A percentile compares a stretch with the other conserved stretches of the same genome.
Evolutionary conservation across 2,113 vertebrate species (phyloP).

Genomic region (Cavia aperea): DNA sequence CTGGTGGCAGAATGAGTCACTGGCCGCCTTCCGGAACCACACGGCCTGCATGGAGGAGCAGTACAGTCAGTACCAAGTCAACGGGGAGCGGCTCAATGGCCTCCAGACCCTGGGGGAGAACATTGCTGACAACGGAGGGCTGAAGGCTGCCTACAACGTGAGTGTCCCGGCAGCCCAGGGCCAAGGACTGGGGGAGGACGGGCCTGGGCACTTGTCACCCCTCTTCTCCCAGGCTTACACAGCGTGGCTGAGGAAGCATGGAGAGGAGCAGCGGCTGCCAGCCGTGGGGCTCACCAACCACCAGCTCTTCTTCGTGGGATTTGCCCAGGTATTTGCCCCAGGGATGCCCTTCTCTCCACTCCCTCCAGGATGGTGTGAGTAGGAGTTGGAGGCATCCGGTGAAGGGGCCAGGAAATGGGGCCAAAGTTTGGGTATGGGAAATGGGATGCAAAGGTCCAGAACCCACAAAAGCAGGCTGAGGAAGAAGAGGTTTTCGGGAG

Average conservation of each 20-base stretch:
- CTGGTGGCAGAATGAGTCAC: conserved; percentile 95
- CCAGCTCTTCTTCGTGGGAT: conserved; percentile 97
- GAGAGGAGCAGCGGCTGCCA: conserved; percentile 89
- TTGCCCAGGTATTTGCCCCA: conserved; percentile 86
- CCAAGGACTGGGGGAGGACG: neutral
- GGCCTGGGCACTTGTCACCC: neutral
- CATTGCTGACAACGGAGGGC: conserved; percentile 94
- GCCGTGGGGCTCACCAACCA: conserved; percentile 92
- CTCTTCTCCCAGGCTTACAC: conserved; percentile 84
- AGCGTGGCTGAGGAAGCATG: conserved; percentile 85
- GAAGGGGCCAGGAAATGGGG: neutral
- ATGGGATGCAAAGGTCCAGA: neutral
- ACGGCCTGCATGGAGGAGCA: conserved; percentile 94
- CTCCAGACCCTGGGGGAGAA: conserved; percentile 95
- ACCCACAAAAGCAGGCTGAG: neutral
- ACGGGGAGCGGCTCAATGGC: conserved; percentile 90
- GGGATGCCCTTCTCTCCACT: neutral
- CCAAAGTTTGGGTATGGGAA: neutral
- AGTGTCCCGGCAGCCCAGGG: conserved; percentile 51
- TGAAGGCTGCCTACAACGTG: conserved; percentile 95
- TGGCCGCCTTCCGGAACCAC: conserved; percentile 90
- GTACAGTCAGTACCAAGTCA: conserved; percentile 86
- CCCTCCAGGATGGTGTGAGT: neutral
- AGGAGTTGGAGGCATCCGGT: neutral
- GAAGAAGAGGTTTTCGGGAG: neutral